Base-by-base conservation (phyloP, 2,113 vertebrate genomes). In the Morone chrysops region DNA sequence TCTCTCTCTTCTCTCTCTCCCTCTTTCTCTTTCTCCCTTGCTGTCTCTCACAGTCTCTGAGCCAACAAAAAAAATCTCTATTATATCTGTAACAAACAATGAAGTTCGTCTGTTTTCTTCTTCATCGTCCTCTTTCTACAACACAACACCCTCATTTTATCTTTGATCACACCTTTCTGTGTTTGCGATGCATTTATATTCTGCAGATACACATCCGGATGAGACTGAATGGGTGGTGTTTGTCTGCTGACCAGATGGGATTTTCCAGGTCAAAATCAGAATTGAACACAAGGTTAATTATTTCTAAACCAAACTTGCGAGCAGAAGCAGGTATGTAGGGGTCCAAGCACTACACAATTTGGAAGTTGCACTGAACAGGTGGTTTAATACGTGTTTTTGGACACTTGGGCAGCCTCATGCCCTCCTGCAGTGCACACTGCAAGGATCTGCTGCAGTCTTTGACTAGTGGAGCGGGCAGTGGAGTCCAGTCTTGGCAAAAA, bases 21-120 rank as follows among this genome's bases (percentile, higher is more conserved):
- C 73, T 66, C 56, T 81, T 22, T 43, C 38, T 53, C 70, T 75
- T 47, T 41, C 25, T 69, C 62, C 14, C 18, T 67, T 10, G 18
- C 67, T 82, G 20, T 75, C 79, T 77, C 70, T 48, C 38, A 11
- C 61, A 18, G 8, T 61, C 69, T 74, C 74, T 81, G 81, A 86
- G 81, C 89, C 41, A 53, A 31, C 31, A 31, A 31, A 31, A 31
- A 31, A 57, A 70, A 78, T 90, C 85, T 82, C 62, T 61, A 77
- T 87, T 78, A 83, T 61, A 85, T 86, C 75, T 81, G 70, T 63
- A 74, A 69, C 77, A 81, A 70, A 75, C 70, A 54, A 53, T 22
- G 22, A n/a, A 48, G 53, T 71, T 54, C 4, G 0, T 73, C 53
- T 65, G 18, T 63, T 54, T 43, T 68, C 45, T 54, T 60, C 25